Evolutionary conservation across 1,140 invertebrate species (phyloP), one percentile per base, ranked within the genome.

Genomic region (Stegodyphus dumicola): DNA sequence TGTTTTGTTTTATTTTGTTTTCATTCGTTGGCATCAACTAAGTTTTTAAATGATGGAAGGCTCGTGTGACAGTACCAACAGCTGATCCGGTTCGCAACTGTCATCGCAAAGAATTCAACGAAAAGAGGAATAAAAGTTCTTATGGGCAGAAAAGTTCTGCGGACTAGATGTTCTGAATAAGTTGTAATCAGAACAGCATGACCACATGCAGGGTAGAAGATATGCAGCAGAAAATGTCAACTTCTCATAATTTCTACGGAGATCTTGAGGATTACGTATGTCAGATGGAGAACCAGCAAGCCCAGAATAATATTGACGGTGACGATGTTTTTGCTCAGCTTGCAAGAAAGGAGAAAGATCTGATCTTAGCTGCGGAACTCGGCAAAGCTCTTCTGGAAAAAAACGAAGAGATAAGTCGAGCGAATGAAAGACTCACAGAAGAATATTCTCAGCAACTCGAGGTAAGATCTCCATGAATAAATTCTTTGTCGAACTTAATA

Each of bases 331-430:
- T 94, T 92, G 93, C 93, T 17, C 94, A 97, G 89, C 91, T 99
- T 33, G 95, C 95, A 88, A 95, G 97, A 91, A 97, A 98, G 90
- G 97, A 98, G 89, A 94, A 95, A 86, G 97, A 99, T 90, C 93
- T 99, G 11, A 93, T 97, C 48, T 91, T 99, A 74, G 97, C 97
- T 0, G 97, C 97, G 1, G 97, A 99, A 90, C 91, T 99, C 54
- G 97, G 97, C 33, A 98, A 98, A 90, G 97, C 97, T 0, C 91
- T 99, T 70, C 92, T 99, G 77, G 97, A 98, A 88, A 96, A 96
- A 89, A 99, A 98, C 90, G 95, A 98, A 89, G 96, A 98, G 89
- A 91, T 99, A 75, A 95, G 94, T 86, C 93, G 94, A 86, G 95
- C 96, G 89, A 95, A 96, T 90, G 97, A 98, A 88, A 92, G 93